Evolutionary conservation across 2,888 invertebrate species (phyloP).

Genomic region (Callyntrura sp.): DNA sequence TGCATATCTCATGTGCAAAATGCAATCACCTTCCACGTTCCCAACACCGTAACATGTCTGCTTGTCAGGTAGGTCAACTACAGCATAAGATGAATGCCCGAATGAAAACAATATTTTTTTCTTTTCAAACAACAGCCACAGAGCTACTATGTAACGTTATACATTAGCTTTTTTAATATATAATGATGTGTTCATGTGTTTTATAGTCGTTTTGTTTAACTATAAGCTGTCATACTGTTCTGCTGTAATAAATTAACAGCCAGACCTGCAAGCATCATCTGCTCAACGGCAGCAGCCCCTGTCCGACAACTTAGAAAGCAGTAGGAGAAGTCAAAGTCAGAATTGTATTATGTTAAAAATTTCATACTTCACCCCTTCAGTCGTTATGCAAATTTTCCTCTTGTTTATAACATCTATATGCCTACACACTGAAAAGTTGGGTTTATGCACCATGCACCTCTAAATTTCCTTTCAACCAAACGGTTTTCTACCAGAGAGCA

Average conservation of each 20-base stretch:
- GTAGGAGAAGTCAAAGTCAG: constrained; percentile 43
- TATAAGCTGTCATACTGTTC: constrained; percentile 48
- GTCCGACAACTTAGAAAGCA: constrained; percentile 65
- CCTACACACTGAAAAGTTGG: constrained; percentile 7
- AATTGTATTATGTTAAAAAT: constrained; percentile 13
- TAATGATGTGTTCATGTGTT: constrained; percentile 1
- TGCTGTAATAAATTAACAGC: constrained; percentile 50
- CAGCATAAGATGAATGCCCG: constrained; percentile 3
- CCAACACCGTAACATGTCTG: constrained; percentile 42
- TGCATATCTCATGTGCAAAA: neutral
- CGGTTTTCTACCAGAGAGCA: constrained; percentile 36
- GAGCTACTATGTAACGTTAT: neutral
- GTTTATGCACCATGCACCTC: neutral
- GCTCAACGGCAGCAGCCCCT: constrained; percentile 45
- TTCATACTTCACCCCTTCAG: neutral
- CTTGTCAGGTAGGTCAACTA: constrained; percentile 72
- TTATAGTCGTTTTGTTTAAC: constrained; percentile 58
- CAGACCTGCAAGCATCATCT: constrained; percentile 43
- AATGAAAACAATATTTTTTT: constrained; percentile 35
- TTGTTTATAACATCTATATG: constrained; percentile 12
- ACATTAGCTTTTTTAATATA: constrained; percentile 16
- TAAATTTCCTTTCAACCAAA: constrained; percentile 1
- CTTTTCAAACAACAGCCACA: constrained; percentile 34
- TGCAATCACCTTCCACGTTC: neutral
- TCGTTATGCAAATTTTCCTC: constrained; percentile 68